A percentile compares a stretch with the other conserved stretches of the same genome.
phyloP scores from a whole-genome alignment of 2,797 vertebrate species.

The Bradypodion ventrale region DNA sequence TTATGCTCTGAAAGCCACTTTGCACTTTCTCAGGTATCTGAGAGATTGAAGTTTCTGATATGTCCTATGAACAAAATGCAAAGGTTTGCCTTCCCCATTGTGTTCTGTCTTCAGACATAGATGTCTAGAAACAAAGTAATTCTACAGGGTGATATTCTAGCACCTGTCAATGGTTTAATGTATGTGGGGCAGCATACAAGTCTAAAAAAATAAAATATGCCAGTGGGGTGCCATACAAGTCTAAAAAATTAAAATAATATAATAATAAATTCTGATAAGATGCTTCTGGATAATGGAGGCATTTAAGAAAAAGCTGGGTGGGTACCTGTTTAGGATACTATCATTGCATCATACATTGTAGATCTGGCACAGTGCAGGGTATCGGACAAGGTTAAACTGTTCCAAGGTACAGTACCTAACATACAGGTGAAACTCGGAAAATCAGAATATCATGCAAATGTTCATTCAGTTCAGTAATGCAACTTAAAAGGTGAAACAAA shows the following conservation, averaged over 20 bases:
- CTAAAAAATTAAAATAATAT: no score
- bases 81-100: neutral
- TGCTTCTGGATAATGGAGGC: neutral
- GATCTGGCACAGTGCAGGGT: neutral
- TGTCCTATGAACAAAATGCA: neutral
- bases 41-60: neutral
- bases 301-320: neutral
- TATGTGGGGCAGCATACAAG: no score
- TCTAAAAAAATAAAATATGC: no score
- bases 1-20: neutral
- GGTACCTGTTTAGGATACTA: neutral
- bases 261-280: no score
- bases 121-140: neutral
- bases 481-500: no score
- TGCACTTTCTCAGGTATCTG: neutral
- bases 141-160: neutral
- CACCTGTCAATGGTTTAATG: neutral
- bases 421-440: no score
- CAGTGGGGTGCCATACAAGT: no score
- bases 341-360: neutral
- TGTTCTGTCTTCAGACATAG: neutral
- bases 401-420: no score
- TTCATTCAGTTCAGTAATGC: no score
- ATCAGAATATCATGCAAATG: no score
- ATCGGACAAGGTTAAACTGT: neutral